Conservation (phyloP, 1,140 invertebrate species). For the Idris sp. region DNA sequence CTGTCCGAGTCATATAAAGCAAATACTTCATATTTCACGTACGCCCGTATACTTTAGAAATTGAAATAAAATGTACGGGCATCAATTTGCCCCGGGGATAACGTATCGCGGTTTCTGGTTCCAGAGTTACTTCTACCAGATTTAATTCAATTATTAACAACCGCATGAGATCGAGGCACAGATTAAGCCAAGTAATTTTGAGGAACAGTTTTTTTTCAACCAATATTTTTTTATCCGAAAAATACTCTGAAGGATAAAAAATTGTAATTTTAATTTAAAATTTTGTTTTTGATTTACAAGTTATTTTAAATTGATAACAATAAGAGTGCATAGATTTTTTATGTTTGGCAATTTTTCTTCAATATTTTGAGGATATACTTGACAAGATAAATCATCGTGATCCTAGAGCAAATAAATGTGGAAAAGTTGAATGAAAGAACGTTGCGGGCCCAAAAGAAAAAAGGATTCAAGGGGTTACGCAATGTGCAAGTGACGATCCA, state of each 20-base stretch:
- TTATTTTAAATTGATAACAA: no score
- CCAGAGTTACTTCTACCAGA: constrained; percentile 28
- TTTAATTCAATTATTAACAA: constrained; percentile 51
- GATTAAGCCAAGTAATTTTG: no score
- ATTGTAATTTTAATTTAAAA: no score
- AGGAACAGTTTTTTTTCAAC: no score
- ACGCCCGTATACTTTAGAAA: constrained; percentile 46
- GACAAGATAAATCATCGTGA: constrained; percentile 55
- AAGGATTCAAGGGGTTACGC: constrained; percentile 71
- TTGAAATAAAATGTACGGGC: constrained; percentile 50
- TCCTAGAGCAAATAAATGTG: constrained; percentile 52
- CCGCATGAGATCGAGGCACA: constrained; percentile 1
- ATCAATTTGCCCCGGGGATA: constrained; percentile 49
- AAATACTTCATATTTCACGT: constrained; percentile 63
- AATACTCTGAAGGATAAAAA: no score
- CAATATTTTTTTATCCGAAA: no score
- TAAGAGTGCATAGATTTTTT: no score
- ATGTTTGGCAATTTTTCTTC: no score
- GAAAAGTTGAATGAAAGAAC: constrained; percentile 60
- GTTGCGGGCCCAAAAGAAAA: constrained; percentile 47
- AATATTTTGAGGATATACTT: constrained; percentile 40
- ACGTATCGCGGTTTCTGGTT: constrained; percentile 34
- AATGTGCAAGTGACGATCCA: constrained; percentile 65
- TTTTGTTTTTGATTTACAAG: no score
- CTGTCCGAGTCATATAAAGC: constrained; percentile 56